Conservation (phyloP, 2,113 vertebrate genomes). For the Zosterops hypoxanthus region DNA sequence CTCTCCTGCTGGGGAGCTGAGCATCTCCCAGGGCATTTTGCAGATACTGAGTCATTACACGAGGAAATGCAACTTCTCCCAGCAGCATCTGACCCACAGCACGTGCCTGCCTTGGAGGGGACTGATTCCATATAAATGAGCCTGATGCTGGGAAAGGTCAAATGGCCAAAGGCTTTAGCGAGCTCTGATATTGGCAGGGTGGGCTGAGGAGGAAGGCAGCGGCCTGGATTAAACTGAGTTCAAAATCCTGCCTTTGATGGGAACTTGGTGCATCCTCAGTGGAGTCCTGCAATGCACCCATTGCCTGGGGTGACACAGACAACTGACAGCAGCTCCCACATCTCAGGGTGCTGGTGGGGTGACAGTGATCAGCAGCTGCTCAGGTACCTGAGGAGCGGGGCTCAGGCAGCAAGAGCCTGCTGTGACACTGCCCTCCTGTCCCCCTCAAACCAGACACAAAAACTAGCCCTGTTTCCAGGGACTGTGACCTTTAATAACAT, state of each 20-base stretch:
- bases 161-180: background rate
- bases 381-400: background rate
- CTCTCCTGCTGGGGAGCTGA: background rate
- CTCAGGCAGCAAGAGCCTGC: background rate
- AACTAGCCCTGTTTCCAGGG: background rate
- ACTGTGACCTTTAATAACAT: background rate
- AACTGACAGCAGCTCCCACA: background rate
- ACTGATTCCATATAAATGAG: background rate
- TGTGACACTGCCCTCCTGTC: background rate
- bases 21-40: background rate
- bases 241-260: background rate
- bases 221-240: background rate
- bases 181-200: background rate
- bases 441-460: background rate
- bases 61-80: background rate
- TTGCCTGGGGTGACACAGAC: background rate
- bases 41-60: background rate
- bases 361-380: background rate
- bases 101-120: background rate
- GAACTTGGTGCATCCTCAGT: background rate
- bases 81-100: background rate
- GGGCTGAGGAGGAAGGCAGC: background rate
- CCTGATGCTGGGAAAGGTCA: background rate
- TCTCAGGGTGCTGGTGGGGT: background rate
- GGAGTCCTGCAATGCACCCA: rapidly evolving